A percentile compares a stretch with the other conserved stretches of the same genome.
Evolutionary conservation across 2,113 vertebrate genomes (phyloP).

Genomic region (Nesospiza acunhae): DNA sequence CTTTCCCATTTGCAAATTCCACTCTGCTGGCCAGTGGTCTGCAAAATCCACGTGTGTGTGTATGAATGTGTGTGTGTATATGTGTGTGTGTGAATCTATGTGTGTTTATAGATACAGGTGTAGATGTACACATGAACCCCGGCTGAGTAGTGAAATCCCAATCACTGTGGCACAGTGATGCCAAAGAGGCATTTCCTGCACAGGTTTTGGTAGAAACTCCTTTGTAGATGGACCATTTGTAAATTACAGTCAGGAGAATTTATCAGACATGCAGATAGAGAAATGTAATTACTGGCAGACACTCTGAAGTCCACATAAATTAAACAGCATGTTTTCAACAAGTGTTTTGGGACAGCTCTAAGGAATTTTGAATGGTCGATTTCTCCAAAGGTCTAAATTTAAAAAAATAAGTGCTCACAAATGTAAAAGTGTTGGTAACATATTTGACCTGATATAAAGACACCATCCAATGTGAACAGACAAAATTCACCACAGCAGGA

Average conservation of each 20-base stretch:
- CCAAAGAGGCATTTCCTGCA: not conserved
- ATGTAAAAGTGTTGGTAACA: not conserved
- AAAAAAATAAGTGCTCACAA: not conserved
- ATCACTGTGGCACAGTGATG: not conserved
- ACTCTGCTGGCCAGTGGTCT: not conserved
- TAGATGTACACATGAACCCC: not conserved
- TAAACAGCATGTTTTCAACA: not conserved
- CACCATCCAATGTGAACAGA: not conserved
- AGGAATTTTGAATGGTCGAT: not conserved
- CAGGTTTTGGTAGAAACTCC: not conserved
- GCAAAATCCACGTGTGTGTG: accelerated
- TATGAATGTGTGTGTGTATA: not conserved
- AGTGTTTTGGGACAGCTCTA: not conserved
- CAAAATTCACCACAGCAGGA: not conserved
- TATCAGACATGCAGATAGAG: not conserved
- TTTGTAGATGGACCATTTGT: not conserved
- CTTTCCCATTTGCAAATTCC: not conserved
- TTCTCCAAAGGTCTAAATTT: not conserved
- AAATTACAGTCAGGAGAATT: not conserved
- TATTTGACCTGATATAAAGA: not conserved
- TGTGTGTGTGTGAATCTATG: not conserved
- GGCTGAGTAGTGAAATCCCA: not conserved
- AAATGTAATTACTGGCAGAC: not conserved
- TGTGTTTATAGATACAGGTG: too few species aligned
- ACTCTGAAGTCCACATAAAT: not conserved